Evolutionary conservation across 2,888 invertebrate genomes (phyloP).

Genomic region (Octonoba sinensis): DNA sequence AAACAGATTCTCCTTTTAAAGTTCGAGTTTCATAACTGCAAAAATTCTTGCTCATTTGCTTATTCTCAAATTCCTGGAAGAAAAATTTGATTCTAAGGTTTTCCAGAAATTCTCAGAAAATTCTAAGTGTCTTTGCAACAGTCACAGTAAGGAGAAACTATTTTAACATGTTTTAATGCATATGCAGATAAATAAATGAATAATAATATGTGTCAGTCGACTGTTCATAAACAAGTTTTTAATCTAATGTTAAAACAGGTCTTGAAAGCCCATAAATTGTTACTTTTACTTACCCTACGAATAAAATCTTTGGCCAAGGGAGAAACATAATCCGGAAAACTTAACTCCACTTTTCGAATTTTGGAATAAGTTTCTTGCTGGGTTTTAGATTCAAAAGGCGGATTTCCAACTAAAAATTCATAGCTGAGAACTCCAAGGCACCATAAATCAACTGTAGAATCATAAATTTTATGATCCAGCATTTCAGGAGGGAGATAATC

Average conservation of each 20-base stretch:
- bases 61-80: no score
- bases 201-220: no score
- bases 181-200: no score
- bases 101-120: no score
- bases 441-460: slow-evolving; percentile 93
- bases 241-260: not conserved
- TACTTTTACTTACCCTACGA: slow-evolving; percentile 70
- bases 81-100: no score
- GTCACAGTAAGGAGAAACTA: no score
- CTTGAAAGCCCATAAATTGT: not conserved
- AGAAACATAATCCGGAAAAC: slow-evolving; percentile 72
- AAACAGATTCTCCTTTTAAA: no score
- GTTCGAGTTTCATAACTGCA: no score
- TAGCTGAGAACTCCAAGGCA: slow-evolving; percentile 94
- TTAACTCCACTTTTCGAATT: slow-evolving; percentile 72
- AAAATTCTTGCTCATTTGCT: no score
- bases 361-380: slow-evolving; percentile 72
- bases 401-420: slow-evolving; percentile 91
- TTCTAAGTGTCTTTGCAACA: no score
- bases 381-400: slow-evolving; percentile 87
- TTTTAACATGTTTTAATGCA: no score
- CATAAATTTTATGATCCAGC: slow-evolving; percentile 88
- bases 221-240: not conserved
- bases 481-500: slow-evolving; percentile 98
- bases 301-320: slow-evolving; percentile 73